Evolutionary conservation across 2,888 invertebrate genomes (phyloP).

Genomic region (Girardia tigrina): DNA sequence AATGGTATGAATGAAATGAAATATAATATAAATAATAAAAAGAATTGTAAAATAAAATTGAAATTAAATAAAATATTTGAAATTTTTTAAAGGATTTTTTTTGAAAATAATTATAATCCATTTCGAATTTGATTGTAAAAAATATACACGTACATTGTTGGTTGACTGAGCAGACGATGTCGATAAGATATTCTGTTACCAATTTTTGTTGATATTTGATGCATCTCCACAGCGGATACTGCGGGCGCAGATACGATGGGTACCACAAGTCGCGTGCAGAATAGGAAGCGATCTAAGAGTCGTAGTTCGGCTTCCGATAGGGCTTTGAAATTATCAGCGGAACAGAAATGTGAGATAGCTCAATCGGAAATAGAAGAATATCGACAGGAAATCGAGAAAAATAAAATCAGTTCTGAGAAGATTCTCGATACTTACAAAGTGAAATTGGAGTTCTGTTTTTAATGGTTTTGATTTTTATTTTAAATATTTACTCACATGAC

Average conservation of each 20-base stretch:
- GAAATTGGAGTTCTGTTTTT: not conserved
- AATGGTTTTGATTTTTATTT: not conserved
- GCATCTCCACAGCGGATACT: not conserved
- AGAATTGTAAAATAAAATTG: too few species aligned
- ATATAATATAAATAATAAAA: too few species aligned
- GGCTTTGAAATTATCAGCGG: constrained; percentile 44
- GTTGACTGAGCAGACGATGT: too few species aligned
- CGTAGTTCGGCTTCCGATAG: constrained; percentile 44
- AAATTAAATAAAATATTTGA: too few species aligned
- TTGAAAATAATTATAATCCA: too few species aligned
- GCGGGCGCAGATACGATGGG: not conserved
- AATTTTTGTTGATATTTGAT: too few species aligned
- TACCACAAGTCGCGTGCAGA: constrained; percentile 37
- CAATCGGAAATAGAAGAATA: constrained; percentile 49
- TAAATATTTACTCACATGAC: not conserved
- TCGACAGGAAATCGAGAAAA: constrained; percentile 44
- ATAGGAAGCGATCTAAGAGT: constrained; percentile 47
- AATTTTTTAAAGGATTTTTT: too few species aligned
- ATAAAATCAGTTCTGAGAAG: constrained; percentile 48
- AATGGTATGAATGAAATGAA: too few species aligned
- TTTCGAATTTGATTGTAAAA: too few species aligned
- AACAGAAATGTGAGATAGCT: constrained; percentile 51
- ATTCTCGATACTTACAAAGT: constrained; percentile 40
- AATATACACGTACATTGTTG: too few species aligned
- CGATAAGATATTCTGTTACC: too few species aligned